Percentiles rank a stretch among this genome's conserved stretches.
Conservation (phyloP, 2,797 vertebrate genomes). For the Tokudaia muenninki region DNA sequence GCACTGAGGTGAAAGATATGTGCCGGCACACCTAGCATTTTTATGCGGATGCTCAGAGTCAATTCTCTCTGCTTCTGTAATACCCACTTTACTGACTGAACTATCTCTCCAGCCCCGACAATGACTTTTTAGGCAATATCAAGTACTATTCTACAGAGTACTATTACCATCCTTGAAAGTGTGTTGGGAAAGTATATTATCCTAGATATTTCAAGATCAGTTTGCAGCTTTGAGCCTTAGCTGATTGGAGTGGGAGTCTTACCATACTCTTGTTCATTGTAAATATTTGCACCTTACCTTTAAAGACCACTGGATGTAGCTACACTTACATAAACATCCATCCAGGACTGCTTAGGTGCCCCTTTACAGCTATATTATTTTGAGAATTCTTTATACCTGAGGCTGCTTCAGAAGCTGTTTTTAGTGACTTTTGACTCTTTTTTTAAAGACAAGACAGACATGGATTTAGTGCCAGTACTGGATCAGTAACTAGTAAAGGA, state of each 20-base stretch:
- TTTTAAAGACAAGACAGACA: slow-evolving; percentile 50
- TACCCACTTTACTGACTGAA: neutral
- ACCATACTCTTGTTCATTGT: slow-evolving; percentile 59
- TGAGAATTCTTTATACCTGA: slow-evolving; percentile 26
- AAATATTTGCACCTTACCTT: slow-evolving; percentile 37
- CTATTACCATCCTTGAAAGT: slow-evolving; percentile 16
- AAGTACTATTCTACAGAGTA: neutral
- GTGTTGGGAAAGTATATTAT: slow-evolving; percentile 35
- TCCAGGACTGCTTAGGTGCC: neutral
- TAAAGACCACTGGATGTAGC: slow-evolving; percentile 2
- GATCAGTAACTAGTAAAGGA: neutral
- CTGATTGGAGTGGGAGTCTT: slow-evolving; percentile 30
- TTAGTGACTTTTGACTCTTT: slow-evolving; percentile 59
- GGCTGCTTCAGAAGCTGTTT: neutral
- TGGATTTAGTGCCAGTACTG: neutral
- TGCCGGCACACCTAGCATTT: neutral
- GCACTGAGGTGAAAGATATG: neutral
- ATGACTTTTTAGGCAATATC: slow-evolving; percentile 57
- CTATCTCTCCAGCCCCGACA: neutral
- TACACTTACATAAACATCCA: slow-evolving; percentile 69
- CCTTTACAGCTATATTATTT: slow-evolving; percentile 52
- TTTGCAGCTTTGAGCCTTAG: slow-evolving; percentile 33
- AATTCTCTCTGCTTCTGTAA: no score
- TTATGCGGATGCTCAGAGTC: neutral
- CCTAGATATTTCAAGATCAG: slow-evolving; percentile 29